Base-by-base conservation (phyloP, 2,113 vertebrate species). In the Puma concolor region DNA sequence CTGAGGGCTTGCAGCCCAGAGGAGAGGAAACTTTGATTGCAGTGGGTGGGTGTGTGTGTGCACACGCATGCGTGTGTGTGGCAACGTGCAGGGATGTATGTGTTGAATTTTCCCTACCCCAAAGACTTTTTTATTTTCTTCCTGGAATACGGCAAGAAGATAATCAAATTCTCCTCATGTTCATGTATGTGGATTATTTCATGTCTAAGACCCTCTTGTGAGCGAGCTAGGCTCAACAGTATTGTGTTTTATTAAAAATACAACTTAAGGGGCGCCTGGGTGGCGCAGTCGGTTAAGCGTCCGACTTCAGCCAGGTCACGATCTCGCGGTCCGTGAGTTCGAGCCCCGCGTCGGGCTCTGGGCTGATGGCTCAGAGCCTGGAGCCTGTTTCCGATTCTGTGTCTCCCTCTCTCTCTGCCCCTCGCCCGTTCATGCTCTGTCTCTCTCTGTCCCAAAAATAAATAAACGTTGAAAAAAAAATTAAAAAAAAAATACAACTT, bases 101-200 rank as follows among this genome's bases (percentile, higher is more conserved):
- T 67, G 54, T 64, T 54, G 71, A 69, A 25, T 48, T 29, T 72
- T 81, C 41, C 12, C 63, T 60, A 10, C 25, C 19, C 54, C 38
- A 13, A 90, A 93, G 69, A 64, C 84, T 38, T 80, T 48, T 67
- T 72, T 16, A 71, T 44, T 83, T 94, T 63, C 80, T 41, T 57
- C n/a, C 13, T 50, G 44, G 79, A 38, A 69, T 74, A 36, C 27
- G 57, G 4, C 29, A 89, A 50, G 88, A 77, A 92, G 72, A 82
- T 63, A 27, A 19, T 71, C 44, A 50, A 12, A 5, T 29, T 83
- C 95, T 74, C 48, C 29, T 79, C 8, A 1, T 67, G 69, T 79
- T 69, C 29, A 12, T 17, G 0, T 90, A 15, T n/a, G 5, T 54
- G 63, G 76, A 71, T 29, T 79, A 17, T 64, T 81, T 97, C 36